A percentile compares a stretch with the other conserved stretches of the same genome.
phyloP scores from a whole-genome alignment of 2,888 invertebrate genomes.

The Rhaphigaster nebulosa region DNA sequence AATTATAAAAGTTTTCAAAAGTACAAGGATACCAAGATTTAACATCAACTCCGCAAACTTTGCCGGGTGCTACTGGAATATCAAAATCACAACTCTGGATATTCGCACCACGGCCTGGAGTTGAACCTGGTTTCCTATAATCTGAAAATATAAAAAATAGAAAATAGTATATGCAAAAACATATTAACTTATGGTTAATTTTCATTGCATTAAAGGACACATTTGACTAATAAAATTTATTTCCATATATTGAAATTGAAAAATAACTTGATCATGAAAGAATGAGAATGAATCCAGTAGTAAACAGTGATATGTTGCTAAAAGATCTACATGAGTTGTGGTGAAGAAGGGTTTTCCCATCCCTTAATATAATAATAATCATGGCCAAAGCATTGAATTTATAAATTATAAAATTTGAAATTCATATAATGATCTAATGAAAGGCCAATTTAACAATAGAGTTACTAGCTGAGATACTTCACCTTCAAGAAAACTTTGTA shows the following conservation, averaged over 20 bases:
- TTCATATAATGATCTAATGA: background rate
- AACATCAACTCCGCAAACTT: slow-evolving; percentile 91
- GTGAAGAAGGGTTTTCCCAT: too few species aligned
- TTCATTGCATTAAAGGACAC: background rate
- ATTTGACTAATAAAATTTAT: background rate
- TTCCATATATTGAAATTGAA: background rate
- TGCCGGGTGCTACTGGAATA: slow-evolving; percentile 77
- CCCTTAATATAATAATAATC: too few species aligned
- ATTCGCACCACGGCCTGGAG: slow-evolving; percentile 81
- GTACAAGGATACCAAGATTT: slow-evolving; percentile 83
- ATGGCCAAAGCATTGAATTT: background rate
- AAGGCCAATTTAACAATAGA: background rate
- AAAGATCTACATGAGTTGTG: too few species aligned
- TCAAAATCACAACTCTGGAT: slow-evolving; percentile 83
- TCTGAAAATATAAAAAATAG: slow-evolving; percentile 70
- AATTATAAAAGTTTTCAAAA: slow-evolving; percentile 88
- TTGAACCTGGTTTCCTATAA: slow-evolving; percentile 80
- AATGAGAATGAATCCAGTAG: background rate
- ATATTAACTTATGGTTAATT: background rate
- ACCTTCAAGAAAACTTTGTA: slow-evolving; percentile 59
- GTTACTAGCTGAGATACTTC: background rate
- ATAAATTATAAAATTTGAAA: background rate
- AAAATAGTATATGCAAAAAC: too few species aligned
- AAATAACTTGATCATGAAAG: background rate
- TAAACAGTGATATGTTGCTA: background rate